Percentiles rank a stretch among this genome's conserved stretches.
Conservation (phyloP, 1,140 invertebrate genomes). For the Drosophila grimshawi region DNA sequence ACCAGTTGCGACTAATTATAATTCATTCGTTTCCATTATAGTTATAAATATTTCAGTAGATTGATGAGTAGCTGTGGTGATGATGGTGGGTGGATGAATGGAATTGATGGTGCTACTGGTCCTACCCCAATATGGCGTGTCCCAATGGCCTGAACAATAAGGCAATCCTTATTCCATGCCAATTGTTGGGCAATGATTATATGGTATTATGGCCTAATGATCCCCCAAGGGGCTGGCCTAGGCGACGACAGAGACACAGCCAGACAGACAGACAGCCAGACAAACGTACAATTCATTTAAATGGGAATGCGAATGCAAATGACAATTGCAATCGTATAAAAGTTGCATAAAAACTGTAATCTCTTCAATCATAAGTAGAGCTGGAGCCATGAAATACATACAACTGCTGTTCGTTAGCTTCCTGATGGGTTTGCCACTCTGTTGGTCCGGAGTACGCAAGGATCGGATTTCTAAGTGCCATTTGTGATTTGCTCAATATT, state of each 20-base stretch:
- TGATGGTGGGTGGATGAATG: conserved; percentile 5
- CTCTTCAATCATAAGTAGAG: neutral
- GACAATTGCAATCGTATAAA: conserved; percentile 3
- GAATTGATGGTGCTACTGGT: neutral
- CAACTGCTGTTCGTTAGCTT: conserved; percentile 8
- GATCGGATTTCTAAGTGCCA: neutral
- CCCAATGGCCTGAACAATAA: neutral
- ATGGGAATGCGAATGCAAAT: conserved; percentile 6
- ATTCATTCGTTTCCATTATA: too few relatives aligned
- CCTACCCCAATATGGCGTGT: conserved; percentile 28
- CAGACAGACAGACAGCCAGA: too few relatives aligned
- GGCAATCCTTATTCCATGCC: conserved; percentile 4
- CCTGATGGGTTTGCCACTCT: conserved; percentile 21
- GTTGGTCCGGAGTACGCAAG: conserved; percentile 27
- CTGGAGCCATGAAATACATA: conserved; percentile 9
- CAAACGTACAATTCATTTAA: neutral
- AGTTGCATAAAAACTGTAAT: neutral
- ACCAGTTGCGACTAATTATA: neutral
- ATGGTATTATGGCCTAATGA: conserved; percentile 4
- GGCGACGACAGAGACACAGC: neutral
- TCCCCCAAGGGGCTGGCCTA: neutral
- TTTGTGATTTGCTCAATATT: neutral
- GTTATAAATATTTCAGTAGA: neutral
- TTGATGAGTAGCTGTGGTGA: conserved; percentile 6
- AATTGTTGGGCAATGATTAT: conserved; percentile 8